These are phyloP conservation scores for Drosophila tristis DNA, from an alignment of 1,140 invertebrate genomes.

Conservation along the genomic window DNA sequence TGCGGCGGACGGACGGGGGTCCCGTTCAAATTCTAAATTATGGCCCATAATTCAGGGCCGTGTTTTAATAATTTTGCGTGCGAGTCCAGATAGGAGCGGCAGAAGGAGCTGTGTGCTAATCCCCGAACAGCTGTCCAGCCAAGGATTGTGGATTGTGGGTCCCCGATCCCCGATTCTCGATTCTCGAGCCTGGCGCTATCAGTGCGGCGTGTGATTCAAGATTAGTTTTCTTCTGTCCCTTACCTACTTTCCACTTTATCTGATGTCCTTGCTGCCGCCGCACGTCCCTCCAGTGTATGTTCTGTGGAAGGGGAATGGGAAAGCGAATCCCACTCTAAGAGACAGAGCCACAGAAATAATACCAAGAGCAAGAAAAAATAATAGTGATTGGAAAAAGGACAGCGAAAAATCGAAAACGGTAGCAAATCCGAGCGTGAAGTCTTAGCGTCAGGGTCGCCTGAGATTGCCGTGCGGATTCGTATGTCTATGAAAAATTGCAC, in stretches of 20 bases:
- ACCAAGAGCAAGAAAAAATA: slow-evolving; percentile 11
- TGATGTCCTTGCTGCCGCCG: slow-evolving; percentile 61
- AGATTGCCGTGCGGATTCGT: slow-evolving; percentile 29
- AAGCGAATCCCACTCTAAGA: slow-evolving; percentile 6
- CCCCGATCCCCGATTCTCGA: neutral
- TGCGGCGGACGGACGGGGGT: slow-evolving; percentile 5
- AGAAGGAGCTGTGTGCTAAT: slow-evolving; percentile 36
- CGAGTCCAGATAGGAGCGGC: slow-evolving; percentile 20
- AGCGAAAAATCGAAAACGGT: slow-evolving; percentile 42
- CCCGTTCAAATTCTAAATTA: slow-evolving; percentile 56
- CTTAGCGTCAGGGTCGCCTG: slow-evolving; percentile 18
- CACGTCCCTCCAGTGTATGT: slow-evolving; percentile 21
- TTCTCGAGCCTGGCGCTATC: slow-evolving; percentile 51
- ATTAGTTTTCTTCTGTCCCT: slow-evolving; percentile 46
- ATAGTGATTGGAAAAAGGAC: slow-evolving; percentile 30
- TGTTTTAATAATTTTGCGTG: slow-evolving; percentile 52
- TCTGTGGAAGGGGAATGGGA: slow-evolving; percentile 9
- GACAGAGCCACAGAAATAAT: too few species aligned
- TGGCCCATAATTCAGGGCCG: slow-evolving; percentile 58
- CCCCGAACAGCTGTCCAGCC: slow-evolving; percentile 66
- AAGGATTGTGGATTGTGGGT: slow-evolving; percentile 38
- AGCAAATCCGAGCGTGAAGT: slow-evolving; percentile 74
- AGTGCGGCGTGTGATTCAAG: slow-evolving; percentile 59
- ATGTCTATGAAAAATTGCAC: slow-evolving; percentile 70
- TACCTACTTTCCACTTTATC: slow-evolving; percentile 58